phyloP scores from a whole-genome alignment of 1,140 invertebrate species.

The Temnothorax curvispinosus region DNA sequence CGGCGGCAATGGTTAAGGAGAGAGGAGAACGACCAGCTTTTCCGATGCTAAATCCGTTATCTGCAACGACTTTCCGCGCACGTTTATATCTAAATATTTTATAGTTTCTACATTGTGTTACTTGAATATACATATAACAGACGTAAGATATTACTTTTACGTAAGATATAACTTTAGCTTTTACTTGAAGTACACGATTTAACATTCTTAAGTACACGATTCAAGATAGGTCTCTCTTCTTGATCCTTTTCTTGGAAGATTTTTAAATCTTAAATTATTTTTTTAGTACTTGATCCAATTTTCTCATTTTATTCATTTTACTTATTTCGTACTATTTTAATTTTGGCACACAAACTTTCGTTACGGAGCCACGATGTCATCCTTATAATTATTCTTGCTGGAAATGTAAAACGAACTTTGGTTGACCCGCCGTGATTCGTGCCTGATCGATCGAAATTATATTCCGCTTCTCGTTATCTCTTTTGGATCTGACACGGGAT shows the following conservation, averaged over 20 bases:
- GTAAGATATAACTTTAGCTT: not conserved
- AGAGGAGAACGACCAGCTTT: not conserved
- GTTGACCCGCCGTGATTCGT: not conserved
- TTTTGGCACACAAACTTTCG: not conserved
- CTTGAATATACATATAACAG: not conserved
- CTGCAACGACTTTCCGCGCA: too few relatives aligned
- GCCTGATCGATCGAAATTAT: slow-evolving; percentile 15
- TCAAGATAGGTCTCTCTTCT: not conserved
- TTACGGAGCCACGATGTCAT: not conserved
- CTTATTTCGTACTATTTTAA: not conserved
- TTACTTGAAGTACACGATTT: too few relatives aligned
- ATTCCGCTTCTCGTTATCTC: not conserved
- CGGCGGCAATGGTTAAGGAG: not conserved
- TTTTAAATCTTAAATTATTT: not conserved
- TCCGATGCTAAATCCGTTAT: not conserved
- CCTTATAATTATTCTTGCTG: slow-evolving; percentile 4
- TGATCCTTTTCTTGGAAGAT: not conserved
- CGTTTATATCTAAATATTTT: not conserved
- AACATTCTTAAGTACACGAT: not conserved
- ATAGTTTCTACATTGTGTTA: not conserved
- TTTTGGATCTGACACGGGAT: slow-evolving; percentile 28
- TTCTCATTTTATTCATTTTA: not conserved
- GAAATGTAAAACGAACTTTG: not conserved
- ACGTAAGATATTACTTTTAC: not conserved
- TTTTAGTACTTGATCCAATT: not conserved